Conservation (phyloP, 1,140 invertebrate species). For the Drosophila hydei region DNA sequence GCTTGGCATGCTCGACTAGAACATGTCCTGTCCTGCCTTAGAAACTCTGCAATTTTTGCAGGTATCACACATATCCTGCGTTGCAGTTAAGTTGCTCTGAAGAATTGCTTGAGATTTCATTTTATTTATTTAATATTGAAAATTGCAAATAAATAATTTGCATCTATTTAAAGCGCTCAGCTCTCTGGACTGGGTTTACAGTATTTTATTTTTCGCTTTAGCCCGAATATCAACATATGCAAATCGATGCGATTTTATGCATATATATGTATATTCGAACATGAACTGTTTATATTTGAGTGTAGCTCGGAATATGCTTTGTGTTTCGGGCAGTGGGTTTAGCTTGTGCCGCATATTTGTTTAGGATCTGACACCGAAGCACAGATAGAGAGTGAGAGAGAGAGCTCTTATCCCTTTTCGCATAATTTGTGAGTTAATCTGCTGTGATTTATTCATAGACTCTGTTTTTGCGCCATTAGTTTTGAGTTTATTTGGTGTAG, state of each 20-base stretch:
- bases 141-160: not conserved
- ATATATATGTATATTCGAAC: slow-evolving; percentile 28
- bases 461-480: slow-evolving; percentile 74
- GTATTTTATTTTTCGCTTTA: not conserved
- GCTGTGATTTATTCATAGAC: slow-evolving; percentile 78
- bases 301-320: slow-evolving; percentile 5
- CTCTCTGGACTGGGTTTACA: not conserved
- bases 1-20: too few species aligned
- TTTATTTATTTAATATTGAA: too few species aligned
- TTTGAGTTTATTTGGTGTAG: slow-evolving; percentile 66
- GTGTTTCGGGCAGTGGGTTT: slow-evolving; percentile 16
- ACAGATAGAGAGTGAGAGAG: not conserved
- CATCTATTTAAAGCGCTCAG: not conserved
- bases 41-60: too few species aligned
- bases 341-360: slow-evolving; percentile 52
- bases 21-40: too few species aligned
- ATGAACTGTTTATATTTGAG: slow-evolving; percentile 34
- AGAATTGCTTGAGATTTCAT: too few species aligned
- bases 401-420: slow-evolving; percentile 64
- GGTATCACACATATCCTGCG: too few species aligned
- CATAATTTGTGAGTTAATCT: slow-evolving; percentile 76
- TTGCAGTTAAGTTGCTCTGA: too few species aligned
- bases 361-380: slow-evolving; percentile 48
- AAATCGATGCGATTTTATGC: slow-evolving; percentile 43
- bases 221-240: slow-evolving; percentile 53